A percentile compares a stretch with the other conserved stretches of the same genome.
phyloP scores from a whole-genome alignment of 2,888 invertebrate genomes.

The Augochlorella aurata region DNA sequence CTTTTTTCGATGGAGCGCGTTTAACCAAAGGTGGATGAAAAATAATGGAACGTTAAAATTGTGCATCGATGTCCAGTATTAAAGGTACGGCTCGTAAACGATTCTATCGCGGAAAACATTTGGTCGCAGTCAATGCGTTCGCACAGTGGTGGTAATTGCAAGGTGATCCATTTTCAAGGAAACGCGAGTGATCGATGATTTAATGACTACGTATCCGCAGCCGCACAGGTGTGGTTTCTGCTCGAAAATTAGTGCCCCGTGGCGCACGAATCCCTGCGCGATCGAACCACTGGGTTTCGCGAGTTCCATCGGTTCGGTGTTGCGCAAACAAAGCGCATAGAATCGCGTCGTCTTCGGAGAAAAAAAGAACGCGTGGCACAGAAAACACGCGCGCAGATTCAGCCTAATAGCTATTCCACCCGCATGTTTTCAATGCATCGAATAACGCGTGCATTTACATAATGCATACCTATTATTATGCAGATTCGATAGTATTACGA shows the following conservation, averaged over 20 bases:
- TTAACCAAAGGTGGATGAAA: too few relatives aligned
- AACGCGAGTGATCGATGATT: constrained; percentile 26
- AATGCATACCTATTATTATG: constrained; percentile 27
- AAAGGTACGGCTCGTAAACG: not conserved
- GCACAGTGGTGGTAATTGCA: constrained; percentile 11
- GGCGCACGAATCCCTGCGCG: not conserved
- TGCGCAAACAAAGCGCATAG: constrained; percentile 14
- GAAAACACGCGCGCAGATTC: constrained; percentile 13
- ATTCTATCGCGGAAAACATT: not conserved
- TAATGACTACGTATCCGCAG: constrained; percentile 7
- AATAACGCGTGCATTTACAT: constrained; percentile 24
- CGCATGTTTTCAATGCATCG: not conserved
- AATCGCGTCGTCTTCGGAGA: constrained; percentile 37
- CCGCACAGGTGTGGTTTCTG: constrained; percentile 12
- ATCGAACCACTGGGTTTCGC: constrained; percentile 31
- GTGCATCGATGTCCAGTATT: too few relatives aligned
- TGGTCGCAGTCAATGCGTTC: not conserved
- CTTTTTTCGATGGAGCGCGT: too few relatives aligned
- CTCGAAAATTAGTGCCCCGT: constrained; percentile 18
- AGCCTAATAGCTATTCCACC: constrained; percentile 28
- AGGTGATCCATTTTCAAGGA: constrained; percentile 23
- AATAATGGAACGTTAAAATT: too few relatives aligned
- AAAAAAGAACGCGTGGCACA: not conserved
- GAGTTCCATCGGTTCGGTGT: constrained; percentile 13
- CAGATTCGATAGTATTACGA: constrained; percentile 15